Percentiles rank a stretch among this genome's conserved stretches.
phyloP scores from a whole-genome alignment of 2,113 vertebrate genomes.

The Ochotona princeps region DNA sequence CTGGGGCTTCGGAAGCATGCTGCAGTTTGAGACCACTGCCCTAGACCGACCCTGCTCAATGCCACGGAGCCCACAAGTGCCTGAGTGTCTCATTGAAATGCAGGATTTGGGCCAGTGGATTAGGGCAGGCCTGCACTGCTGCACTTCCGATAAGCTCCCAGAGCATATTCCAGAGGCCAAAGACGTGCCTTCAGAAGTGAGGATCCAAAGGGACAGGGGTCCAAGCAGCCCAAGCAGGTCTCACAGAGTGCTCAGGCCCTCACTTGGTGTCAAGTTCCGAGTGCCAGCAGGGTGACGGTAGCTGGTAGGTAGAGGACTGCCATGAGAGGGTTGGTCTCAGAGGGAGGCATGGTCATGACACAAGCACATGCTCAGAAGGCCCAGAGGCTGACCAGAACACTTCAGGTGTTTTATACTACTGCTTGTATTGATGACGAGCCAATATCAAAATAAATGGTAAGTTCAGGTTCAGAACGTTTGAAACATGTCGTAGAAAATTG shows the following conservation, averaged over 20 bases:
- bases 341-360: background rate
- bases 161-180: background rate
- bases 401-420: background rate
- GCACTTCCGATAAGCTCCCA: background rate
- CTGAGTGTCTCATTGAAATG: background rate
- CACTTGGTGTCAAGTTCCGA: background rate
- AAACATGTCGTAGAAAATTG: slow-evolving; percentile 3
- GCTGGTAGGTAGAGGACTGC: background rate
- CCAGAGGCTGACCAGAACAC: background rate
- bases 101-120: background rate
- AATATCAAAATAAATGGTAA: background rate
- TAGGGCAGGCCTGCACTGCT: background rate
- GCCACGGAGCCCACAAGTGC: background rate
- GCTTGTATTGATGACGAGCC: background rate
- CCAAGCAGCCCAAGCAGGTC: background rate
- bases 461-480: slow-evolving; percentile 22
- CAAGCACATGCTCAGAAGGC: background rate
- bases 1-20: background rate
- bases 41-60: background rate
- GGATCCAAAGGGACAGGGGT: background rate
- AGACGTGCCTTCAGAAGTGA: background rate
- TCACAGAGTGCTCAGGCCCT: background rate
- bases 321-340: background rate
- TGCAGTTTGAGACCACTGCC: background rate
- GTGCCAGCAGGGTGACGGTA: background rate